These are phyloP conservation scores for Albula glossodonta DNA, from an alignment of 2,113 vertebrate genomes.

Conservation along the genomic window DNA sequence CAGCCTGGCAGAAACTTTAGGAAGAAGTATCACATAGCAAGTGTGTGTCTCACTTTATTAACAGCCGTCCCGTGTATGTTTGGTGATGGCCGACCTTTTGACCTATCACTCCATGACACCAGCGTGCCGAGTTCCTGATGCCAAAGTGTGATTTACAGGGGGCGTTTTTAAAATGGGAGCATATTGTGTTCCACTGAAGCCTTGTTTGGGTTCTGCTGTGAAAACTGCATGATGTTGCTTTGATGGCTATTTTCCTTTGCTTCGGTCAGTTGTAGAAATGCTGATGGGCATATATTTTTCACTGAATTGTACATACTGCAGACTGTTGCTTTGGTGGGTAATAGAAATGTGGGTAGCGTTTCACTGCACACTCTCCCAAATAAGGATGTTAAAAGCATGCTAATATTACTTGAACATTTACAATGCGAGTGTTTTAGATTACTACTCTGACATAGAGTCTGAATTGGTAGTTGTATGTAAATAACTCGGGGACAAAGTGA, in stretches of 20 bases:
- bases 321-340: too few relatives aligned
- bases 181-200: background rate
- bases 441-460: background rate
- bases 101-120: background rate
- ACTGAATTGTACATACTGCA: background rate
- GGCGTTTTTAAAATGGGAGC: too few relatives aligned
- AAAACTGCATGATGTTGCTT: background rate
- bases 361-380: too few relatives aligned
- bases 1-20: background rate
- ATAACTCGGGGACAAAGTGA: background rate
- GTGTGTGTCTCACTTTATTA: background rate
- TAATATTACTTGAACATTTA: too few relatives aligned
- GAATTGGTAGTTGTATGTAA: background rate
- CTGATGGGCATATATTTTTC: background rate
- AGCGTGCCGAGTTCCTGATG: background rate
- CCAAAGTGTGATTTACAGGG: background rate
- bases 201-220: background rate
- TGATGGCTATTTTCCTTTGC: background rate
- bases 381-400: too few relatives aligned
- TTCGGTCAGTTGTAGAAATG: background rate
- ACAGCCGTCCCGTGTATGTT: background rate
- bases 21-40: background rate
- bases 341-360: too few relatives aligned
- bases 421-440: background rate
- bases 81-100: background rate